phyloP scores from a whole-genome alignment of 2,797 vertebrate genomes.

The Falco berigora region DNA sequence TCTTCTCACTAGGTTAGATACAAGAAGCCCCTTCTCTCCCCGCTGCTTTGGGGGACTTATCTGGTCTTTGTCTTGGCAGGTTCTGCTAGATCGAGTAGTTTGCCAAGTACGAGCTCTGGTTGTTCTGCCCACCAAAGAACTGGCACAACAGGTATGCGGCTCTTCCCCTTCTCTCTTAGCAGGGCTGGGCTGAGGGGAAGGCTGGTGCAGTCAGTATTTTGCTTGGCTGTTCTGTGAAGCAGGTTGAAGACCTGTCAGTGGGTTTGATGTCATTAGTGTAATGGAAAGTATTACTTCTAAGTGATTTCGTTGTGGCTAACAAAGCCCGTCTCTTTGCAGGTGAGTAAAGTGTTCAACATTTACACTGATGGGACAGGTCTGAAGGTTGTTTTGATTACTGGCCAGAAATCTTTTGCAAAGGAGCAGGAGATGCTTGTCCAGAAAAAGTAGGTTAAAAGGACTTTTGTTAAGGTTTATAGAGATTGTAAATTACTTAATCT shows the following conservation, averaged over 20 bases:
- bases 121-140: conserved; percentile 92
- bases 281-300: not conserved
- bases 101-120: conserved; percentile 85
- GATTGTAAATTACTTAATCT: not conserved
- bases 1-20: not conserved
- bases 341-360: conserved; percentile 85
- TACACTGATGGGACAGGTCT: conserved; percentile 84
- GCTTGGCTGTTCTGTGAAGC: not conserved
- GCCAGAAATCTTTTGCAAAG: conserved; percentile 84
- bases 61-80: conserved; percentile 67
- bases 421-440: conserved; percentile 85
- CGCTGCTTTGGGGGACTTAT: not conserved
- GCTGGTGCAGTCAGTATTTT: not conserved
- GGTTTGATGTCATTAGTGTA: not conserved
- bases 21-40: not conserved
- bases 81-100: conserved; percentile 80
- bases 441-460: conserved; percentile 74
- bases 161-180: not conserved
- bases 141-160: conserved; percentile 87
- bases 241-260: not conserved
- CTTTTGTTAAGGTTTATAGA: not conserved
- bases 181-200: not conserved
- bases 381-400: conserved; percentile 83
- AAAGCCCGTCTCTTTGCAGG: conserved; percentile 67
- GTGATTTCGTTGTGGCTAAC: not conserved